phyloP scores from a whole-genome alignment of 2,113 vertebrate species.

The Chascanopsetta lugubris region DNA sequence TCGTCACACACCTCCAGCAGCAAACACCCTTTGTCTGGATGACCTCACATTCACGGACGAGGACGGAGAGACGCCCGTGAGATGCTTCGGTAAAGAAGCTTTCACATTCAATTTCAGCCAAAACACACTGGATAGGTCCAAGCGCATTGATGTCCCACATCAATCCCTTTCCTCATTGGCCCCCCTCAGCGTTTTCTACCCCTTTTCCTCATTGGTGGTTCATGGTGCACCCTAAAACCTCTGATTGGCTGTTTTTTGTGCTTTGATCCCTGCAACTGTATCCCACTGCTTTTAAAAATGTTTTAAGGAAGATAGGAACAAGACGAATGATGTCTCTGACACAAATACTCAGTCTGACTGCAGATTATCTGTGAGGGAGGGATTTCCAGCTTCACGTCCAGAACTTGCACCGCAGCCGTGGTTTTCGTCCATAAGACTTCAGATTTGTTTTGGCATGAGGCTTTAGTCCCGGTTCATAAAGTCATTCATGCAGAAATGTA shows the following conservation, averaged over 20 bases:
- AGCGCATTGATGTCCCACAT: slow-evolving; percentile 26
- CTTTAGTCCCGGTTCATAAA: not conserved
- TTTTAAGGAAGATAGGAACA: slow-evolving; percentile 31
- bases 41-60: slow-evolving; percentile 33
- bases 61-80: too few species aligned
- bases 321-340: slow-evolving; percentile 25
- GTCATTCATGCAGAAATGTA: not conserved
- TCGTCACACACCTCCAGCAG: slow-evolving; percentile 69
- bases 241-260: slow-evolving; percentile 48
- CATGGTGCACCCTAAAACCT: slow-evolving; percentile 15
- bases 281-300: slow-evolving; percentile 54
- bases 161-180: slow-evolving; percentile 27
- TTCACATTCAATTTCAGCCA: slow-evolving; percentile 36
- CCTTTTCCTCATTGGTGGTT: slow-evolving; percentile 35
- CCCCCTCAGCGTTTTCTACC: slow-evolving; percentile 17
- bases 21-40: slow-evolving; percentile 74
- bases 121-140: slow-evolving; percentile 22
- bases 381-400: not conserved
- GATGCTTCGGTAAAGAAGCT: slow-evolving; percentile 42
- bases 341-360: slow-evolving; percentile 27
- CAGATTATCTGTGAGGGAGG: slow-evolving; percentile 25
- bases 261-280: slow-evolving; percentile 49
- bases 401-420: not conserved
- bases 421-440: slow-evolving; percentile 15
- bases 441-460: not conserved